Conservation (phyloP, 2,113 vertebrate genomes). For the Suncus etruscus region DNA sequence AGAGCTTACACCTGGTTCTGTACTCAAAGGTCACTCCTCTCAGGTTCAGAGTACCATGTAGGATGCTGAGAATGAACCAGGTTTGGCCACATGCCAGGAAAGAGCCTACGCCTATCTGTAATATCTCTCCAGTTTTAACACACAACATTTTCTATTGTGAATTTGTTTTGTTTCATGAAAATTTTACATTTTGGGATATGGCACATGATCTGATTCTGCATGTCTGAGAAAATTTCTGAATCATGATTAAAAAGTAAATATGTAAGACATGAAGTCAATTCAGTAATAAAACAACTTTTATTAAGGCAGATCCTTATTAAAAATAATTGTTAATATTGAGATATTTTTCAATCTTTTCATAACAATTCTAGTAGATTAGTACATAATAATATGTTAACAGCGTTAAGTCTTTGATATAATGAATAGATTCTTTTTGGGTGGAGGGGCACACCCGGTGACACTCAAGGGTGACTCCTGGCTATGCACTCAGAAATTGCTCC, state of each 20-base stretch:
- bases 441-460: too few relatives aligned
- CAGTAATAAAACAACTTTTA: not conserved
- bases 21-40: too few relatives aligned
- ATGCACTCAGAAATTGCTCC: too few relatives aligned
- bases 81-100: too few relatives aligned
- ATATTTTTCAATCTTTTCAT: not conserved
- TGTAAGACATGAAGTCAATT: not conserved
- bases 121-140: too few relatives aligned
- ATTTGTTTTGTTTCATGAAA: not conserved
- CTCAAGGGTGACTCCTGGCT: too few relatives aligned
- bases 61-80: too few relatives aligned
- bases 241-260: not conserved
- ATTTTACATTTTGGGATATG: not conserved
- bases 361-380: not conserved
- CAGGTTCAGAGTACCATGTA: too few relatives aligned
- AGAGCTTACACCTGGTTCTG: too few relatives aligned
- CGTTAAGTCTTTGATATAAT: not conserved
- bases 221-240: not conserved
- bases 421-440: not conserved
- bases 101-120: too few relatives aligned
- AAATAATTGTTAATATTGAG: too few relatives aligned
- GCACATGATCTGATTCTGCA: not conserved
- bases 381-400: fast-evolving
- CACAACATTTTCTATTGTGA: not conserved
- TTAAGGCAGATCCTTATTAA: too few relatives aligned